These are phyloP conservation scores for Melinopterus prodromus DNA, from an alignment of 2,888 invertebrate genomes.

Conservation along the genomic window DNA sequence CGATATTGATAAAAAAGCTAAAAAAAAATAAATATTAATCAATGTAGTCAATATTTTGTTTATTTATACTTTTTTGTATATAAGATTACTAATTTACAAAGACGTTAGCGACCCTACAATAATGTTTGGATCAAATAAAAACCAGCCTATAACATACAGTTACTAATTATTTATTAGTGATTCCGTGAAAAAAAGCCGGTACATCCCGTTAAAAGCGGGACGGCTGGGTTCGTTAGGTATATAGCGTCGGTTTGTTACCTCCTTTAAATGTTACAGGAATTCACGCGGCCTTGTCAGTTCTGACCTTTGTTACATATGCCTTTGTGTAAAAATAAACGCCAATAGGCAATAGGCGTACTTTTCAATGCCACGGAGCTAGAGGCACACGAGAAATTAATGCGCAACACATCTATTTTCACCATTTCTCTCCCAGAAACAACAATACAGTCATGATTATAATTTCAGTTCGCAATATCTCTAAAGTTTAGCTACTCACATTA, in stretches of 20 bases:
- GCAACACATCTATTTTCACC: conserved; percentile 13
- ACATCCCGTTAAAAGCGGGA: too few relatives aligned
- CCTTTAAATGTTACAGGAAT: conserved; percentile 27
- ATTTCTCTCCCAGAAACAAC: conserved; percentile 13
- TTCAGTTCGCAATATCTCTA: neutral
- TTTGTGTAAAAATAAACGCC: conserved; percentile 37
- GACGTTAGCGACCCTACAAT: too few relatives aligned
- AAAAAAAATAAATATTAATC: too few relatives aligned
- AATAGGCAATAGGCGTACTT: conserved; percentile 32
- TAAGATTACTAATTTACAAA: too few relatives aligned
- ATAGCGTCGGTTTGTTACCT: neutral
- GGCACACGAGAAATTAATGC: conserved; percentile 8
- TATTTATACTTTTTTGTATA: too few relatives aligned
- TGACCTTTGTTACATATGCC: conserved; percentile 38
- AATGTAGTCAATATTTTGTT: too few relatives aligned
- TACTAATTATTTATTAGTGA: too few relatives aligned
- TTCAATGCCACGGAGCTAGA: conserved; percentile 35
- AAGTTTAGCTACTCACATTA: neutral
- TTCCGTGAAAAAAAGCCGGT: too few relatives aligned
- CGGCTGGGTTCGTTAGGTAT: neutral
- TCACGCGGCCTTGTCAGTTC: conserved; percentile 35
- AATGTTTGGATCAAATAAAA: too few relatives aligned
- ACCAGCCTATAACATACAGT: too few relatives aligned
- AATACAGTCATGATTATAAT: neutral
- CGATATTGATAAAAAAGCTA: too few relatives aligned